These are phyloP conservation scores for Lysiphlebus fabarum DNA, from an alignment of 1,140 invertebrate species.

Conservation along the genomic window DNA sequence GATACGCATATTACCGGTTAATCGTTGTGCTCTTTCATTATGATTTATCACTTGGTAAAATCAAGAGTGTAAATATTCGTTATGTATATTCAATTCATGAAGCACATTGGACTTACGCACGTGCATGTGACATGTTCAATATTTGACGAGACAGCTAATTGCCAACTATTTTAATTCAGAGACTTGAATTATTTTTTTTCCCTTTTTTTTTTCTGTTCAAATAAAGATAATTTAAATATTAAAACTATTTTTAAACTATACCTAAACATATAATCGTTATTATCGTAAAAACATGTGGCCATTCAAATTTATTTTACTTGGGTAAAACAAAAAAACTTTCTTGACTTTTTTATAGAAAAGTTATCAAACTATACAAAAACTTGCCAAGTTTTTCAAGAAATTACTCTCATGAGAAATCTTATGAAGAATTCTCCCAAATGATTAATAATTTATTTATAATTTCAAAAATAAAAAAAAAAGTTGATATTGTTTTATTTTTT, in stretches of 20 bases:
- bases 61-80: conserved; percentile 13
- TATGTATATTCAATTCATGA: conserved; percentile 22
- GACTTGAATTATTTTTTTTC: background rate
- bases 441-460: conserved; percentile 15
- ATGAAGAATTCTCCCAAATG: conserved; percentile 11
- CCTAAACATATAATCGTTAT: background rate
- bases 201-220: background rate
- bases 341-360: conserved; percentile 17
- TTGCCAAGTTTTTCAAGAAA: conserved; percentile 9
- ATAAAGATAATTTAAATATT: too few species aligned
- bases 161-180: conserved; percentile 12
- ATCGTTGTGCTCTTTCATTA: conserved; percentile 25
- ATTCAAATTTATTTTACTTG: conserved; percentile 5
- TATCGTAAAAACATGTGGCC: conserved; percentile 4
- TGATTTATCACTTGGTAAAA: conserved; percentile 40
- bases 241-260: too few species aligned
- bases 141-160: conserved; percentile 33
- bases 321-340: conserved; percentile 1
- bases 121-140: conserved; percentile 32
- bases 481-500: background rate
- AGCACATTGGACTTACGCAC: conserved; percentile 25
- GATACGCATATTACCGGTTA: conserved; percentile 23
- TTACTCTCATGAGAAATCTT: conserved; percentile 18
- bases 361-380: conserved; percentile 12
- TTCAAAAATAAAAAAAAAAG: background rate